Base-by-base conservation (phyloP, 2,797 vertebrate genomes). In the Meda fulgida region DNA sequence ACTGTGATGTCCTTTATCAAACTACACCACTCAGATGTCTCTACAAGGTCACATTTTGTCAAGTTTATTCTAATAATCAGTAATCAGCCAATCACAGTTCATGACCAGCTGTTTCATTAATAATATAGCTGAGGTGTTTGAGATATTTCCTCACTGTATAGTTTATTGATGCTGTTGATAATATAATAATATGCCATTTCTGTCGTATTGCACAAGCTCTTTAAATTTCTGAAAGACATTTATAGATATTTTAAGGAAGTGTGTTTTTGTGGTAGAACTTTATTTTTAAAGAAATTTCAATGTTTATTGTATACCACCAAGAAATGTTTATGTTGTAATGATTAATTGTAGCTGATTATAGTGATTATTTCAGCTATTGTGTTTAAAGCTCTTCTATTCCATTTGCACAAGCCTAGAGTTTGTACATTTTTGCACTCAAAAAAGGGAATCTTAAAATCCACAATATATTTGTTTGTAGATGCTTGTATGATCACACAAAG, bases 191-290 rank as follows among this genome's bases (percentile, higher is more conserved):
- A 73, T 66, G 71, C 71, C n/a, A 5, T 36, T 48, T 66, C 2
- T 43, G 38, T 75, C 55, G 9, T 38, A 66, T 65, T 26, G 40
- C 58, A 75, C 58, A 75, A 48, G 0, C 14, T 72, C 13, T 34
- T 40, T 51, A 29, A 38, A 67, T 26, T 34, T 40, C 10, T 46
- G 5, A 43, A 40, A 43, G 19, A 81, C 16, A 31, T 76, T 81
- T 34, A 53, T 53, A 83, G 31, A 83, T 76, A 66, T 66, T 75
- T 65, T 26, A 82, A 34, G 26, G 36, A 43, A 46, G 70, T 65
- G 5, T 48, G 29, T 75, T 83, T 29, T 73, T 73, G 40, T 60
- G 53, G 13, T 83, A 83, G 70, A 82, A 9, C 19, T 43, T 40
- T 71, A 29, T 72, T 82, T 72, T 71, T 19, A 10, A 60, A 65